A percentile compares a stretch with the other conserved stretches of the same genome.
These are phyloP conservation scores for Sebastes trivittatus DNA, from an alignment of 2,797 vertebrate species.

Conservation along the genomic window DNA sequence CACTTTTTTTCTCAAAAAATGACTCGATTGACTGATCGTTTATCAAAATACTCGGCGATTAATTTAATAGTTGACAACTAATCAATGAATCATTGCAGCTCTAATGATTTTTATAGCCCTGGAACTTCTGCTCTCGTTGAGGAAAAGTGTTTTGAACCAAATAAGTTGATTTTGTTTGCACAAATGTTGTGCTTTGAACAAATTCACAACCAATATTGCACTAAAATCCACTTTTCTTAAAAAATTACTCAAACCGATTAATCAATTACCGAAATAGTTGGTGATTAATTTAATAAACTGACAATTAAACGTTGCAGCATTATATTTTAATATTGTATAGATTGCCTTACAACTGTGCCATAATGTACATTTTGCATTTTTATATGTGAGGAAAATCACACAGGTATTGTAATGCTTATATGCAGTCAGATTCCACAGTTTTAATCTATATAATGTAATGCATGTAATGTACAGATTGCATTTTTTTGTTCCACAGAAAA, in stretches of 20 bases:
- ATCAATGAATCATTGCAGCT: too few relatives aligned
- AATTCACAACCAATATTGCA: neutral
- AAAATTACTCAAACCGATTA: too few relatives aligned
- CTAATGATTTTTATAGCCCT: neutral
- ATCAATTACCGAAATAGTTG: too few relatives aligned
- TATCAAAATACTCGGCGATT: too few relatives aligned
- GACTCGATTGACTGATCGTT: too few relatives aligned
- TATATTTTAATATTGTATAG: too few relatives aligned
- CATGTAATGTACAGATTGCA: neutral
- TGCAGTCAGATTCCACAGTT: neutral
- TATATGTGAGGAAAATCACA: neutral
- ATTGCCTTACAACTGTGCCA: neutral
- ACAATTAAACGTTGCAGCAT: fast-evolving
- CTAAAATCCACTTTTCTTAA: neutral
- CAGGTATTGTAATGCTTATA: neutral
- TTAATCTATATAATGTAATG: neutral
- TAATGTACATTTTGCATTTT: neutral
- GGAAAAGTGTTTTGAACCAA: neutral
- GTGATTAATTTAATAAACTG: too few relatives aligned
- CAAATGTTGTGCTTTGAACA: neutral
- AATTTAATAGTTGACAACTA: too few relatives aligned
- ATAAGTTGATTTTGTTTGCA: neutral
- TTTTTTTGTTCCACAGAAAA: neutral
- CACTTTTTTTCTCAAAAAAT: too few relatives aligned
- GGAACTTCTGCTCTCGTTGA: neutral